Evolutionary conservation across 2,113 vertebrate species (phyloP).

Genomic region (Lota lota): DNA sequence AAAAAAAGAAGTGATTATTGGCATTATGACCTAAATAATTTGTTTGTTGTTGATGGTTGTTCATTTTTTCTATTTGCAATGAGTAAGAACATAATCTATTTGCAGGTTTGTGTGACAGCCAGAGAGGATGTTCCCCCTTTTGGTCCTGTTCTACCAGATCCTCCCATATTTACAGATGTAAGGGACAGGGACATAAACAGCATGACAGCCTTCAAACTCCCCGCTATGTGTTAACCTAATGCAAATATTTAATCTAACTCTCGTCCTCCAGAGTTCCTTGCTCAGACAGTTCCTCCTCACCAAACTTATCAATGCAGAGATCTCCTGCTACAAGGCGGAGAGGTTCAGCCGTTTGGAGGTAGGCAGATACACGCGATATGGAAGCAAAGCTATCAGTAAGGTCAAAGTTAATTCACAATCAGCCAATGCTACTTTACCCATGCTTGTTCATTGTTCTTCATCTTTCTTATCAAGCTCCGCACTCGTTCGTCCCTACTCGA

Average conservation of each 20-base stretch:
- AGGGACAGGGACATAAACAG: background rate
- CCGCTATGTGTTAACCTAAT: background rate
- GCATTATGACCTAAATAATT: background rate
- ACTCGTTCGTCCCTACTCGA: slow-evolving; percentile 85
- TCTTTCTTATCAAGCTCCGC: slow-evolving; percentile 70
- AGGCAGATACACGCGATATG: slow-evolving; percentile 6
- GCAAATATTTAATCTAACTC: slow-evolving; percentile 10
- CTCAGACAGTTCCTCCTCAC: slow-evolving; percentile 85
- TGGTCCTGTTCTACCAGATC: slow-evolving; percentile 72
- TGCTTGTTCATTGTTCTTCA: background rate
- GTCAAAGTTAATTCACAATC: too few relatives aligned
- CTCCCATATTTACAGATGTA: slow-evolving; percentile 71
- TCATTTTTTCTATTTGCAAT: background rate
- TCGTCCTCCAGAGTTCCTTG: slow-evolving; percentile 68
- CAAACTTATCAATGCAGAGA: slow-evolving; percentile 90
- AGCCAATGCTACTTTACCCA: background rate
- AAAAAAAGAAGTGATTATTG: too few relatives aligned
- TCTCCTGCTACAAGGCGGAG: slow-evolving; percentile 86
- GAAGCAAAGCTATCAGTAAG: background rate
- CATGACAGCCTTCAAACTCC: background rate
- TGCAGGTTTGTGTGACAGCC: slow-evolving; percentile 69
- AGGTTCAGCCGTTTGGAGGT: slow-evolving; percentile 87
- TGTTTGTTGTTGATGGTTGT: background rate
- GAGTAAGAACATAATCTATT: background rate
- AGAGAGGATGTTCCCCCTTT: slow-evolving; percentile 74